Evolutionary conservation across 1,140 invertebrate genomes (phyloP), one percentile per base, ranked within the genome.

Genomic region (Propsilocerus akamusi): DNA sequence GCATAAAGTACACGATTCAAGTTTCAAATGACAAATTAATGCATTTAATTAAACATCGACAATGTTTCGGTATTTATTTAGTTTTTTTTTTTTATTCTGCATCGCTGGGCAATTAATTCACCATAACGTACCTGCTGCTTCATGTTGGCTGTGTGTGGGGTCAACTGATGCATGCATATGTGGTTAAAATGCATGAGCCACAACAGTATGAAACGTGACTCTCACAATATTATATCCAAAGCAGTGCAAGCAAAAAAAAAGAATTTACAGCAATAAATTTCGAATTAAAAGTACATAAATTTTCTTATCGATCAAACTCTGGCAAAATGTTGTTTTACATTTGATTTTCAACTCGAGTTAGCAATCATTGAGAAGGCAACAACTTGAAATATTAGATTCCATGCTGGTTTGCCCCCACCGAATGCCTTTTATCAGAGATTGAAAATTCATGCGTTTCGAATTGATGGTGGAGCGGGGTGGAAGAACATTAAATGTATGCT

Each of bases 231-330:
- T n/a, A n/a, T n/a, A n/a, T n/a, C n/a, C n/a, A n/a, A n/a, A n/a
- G n/a, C n/a, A n/a, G n/a, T n/a, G n/a, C n/a, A n/a, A n/a, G n/a
- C n/a, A 14, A 6, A 37, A 6, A 37, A 37, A 41, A 17, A 4
- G 34, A 8, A 41, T 20, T 10, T n/a, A 30, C 6, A 8, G 34
- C 34, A 41, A 41, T 41, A 41, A 41, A 41, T 41, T 41, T 41
- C 34, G 34, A 41, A 41, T 41, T 41, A 41, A 41, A 41, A 41
- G 34, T 41, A 20, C 14, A 41, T 41, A 41, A 41, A 41, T 41
- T 41, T 20, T 41, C 34, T 41, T 41, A 41, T 41, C 34, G 34
- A 41, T 41, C 34, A 41, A 41, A 41, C n/a, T n/a, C n/a, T n/a
- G 34, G 20, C 6, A 41, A 17, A 41, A 20, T 20, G 5, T 5